These are phyloP conservation scores for Sphenopsis melanotis DNA, from an alignment of 2,797 vertebrate species.

Conservation along the genomic window DNA sequence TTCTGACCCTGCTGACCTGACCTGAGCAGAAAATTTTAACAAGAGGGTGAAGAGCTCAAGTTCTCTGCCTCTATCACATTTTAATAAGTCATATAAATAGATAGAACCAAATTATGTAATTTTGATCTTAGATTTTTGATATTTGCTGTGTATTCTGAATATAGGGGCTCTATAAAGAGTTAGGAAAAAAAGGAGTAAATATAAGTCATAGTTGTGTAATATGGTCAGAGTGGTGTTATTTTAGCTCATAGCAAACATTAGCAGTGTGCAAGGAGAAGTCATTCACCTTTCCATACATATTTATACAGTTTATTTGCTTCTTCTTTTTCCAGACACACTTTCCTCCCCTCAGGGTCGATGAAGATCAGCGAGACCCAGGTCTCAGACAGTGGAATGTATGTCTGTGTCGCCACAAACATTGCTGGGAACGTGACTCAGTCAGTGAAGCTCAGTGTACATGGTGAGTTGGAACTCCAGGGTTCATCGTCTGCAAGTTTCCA, in stretches of 20 bases:
- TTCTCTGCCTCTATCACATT: not conserved
- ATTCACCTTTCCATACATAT: not conserved
- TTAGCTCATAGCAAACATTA: not conserved
- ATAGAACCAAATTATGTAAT: not conserved
- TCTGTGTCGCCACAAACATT: constrained; percentile 93
- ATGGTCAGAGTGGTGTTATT: not conserved
- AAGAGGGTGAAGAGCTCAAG: not conserved
- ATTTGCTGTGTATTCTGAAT: not conserved
- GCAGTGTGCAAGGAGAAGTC: not conserved
- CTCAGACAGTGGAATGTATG: constrained; percentile 88
- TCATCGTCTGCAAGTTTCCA: not conserved
- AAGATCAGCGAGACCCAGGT: constrained; percentile 85
- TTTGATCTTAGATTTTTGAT: not conserved
- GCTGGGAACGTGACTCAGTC: constrained; percentile 90
- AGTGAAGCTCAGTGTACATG: constrained; percentile 84
- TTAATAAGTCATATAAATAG: not conserved
- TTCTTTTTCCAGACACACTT: constrained; percentile 83
- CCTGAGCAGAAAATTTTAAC: not conserved
- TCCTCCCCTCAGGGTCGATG: constrained; percentile 91
- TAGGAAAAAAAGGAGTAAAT: not conserved
- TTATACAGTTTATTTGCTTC: not conserved
- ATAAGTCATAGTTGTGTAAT: not conserved
- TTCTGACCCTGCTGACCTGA: not conserved
- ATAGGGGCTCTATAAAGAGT: not conserved
- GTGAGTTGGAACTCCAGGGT: constrained; percentile 72